A percentile compares a stretch with the other conserved stretches of the same genome.
phyloP scores from a whole-genome alignment of 2,888 invertebrate genomes.

The Metallyticus violacea region DNA sequence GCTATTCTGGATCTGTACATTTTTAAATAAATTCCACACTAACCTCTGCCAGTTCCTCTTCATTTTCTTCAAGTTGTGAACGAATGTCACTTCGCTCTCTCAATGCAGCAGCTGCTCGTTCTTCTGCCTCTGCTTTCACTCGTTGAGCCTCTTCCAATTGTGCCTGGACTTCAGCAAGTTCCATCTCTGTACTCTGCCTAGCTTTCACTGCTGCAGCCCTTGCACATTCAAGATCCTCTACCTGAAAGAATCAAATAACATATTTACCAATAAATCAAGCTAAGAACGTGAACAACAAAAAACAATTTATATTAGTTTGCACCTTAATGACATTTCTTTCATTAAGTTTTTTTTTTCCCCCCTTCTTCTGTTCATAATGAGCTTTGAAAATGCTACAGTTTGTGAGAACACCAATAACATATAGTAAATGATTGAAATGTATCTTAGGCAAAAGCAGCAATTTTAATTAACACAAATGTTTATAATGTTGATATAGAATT shows the following conservation, averaged over 20 bases:
- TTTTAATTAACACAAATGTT: no score
- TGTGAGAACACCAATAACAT: no score
- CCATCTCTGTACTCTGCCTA: slow-evolving; percentile 80
- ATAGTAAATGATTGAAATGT: no score
- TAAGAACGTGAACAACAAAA: not conserved
- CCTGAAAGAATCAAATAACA: slow-evolving; percentile 55
- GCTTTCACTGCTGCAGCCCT: slow-evolving; percentile 82
- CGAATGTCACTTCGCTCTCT: slow-evolving; percentile 80
- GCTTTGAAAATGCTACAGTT: no score
- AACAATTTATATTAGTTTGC: no score
- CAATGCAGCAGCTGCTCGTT: slow-evolving; percentile 64
- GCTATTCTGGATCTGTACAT: no score
- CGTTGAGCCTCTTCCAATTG: slow-evolving; percentile 79
- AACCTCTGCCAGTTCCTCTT: slow-evolving; percentile 85
- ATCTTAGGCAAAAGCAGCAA: no score
- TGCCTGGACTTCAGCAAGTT: slow-evolving; percentile 77
- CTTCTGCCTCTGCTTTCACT: slow-evolving; percentile 76
- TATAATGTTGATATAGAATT: no score
- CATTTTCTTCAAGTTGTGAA: slow-evolving; percentile 86
- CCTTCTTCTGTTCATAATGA: no score
- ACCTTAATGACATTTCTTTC: not conserved
- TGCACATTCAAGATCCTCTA: slow-evolving; percentile 89
- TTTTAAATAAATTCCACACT: slow-evolving; percentile 15
- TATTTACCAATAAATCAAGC: not conserved
- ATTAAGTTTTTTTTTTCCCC: no score